A percentile compares a stretch with the other conserved stretches of the same genome.
Conservation (phyloP, 2,797 vertebrate genomes). For the Iguana delicatissima region DNA sequence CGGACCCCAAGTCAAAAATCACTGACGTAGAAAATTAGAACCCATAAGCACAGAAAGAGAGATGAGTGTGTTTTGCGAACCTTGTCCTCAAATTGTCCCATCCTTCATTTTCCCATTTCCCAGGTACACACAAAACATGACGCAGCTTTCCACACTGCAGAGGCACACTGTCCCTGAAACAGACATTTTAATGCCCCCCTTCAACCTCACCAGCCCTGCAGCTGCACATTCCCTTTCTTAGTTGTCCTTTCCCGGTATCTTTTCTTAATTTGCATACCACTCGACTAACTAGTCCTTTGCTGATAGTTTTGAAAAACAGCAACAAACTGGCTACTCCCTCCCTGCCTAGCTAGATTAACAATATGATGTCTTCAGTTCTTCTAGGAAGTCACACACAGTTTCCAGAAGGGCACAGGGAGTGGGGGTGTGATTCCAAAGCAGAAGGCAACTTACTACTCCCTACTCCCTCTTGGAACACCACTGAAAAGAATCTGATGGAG, state of each 20-base stretch:
- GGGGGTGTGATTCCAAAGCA: no score
- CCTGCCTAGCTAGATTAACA: neutral
- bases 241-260: neutral
- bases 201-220: neutral
- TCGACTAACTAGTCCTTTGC: neutral
- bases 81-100: neutral
- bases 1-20: no score
- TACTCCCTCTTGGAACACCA: no score
- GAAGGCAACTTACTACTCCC: no score
- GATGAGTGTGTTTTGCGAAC: neutral
- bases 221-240: neutral
- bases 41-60: neutral
- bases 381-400: neutral
- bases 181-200: no score
- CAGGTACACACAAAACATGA: neutral
- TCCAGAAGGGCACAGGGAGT: neutral
- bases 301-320: neutral
- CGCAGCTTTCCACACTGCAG: neutral
- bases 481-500: neutral
- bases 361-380: neutral
- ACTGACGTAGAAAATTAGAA: neutral
- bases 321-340: neutral
- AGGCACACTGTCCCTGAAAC: no score
- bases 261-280: neutral
- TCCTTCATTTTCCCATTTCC: neutral